Percentiles rank a stretch among this genome's conserved stretches.
Conservation (phyloP, 1,140 invertebrate species). For the Globodera ellingtonae region DNA sequence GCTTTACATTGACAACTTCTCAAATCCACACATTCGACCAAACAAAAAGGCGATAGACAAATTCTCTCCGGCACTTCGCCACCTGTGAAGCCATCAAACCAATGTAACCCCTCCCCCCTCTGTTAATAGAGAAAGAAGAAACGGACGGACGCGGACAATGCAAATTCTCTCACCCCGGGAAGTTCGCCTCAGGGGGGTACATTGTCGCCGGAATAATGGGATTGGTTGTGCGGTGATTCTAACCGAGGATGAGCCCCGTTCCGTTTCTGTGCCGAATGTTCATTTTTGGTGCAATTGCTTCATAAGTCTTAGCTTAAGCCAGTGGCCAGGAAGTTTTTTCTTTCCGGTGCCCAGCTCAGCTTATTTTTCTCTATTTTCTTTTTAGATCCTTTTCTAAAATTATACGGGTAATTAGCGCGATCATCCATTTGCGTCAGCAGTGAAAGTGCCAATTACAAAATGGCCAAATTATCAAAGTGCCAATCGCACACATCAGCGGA, state of each 20-base stretch:
- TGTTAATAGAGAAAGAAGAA: background rate
- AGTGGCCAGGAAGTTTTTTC: too few species aligned
- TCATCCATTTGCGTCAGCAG: slow-evolving; percentile 3
- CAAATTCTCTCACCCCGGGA: background rate
- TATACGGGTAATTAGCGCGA: background rate
- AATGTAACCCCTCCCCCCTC: background rate
- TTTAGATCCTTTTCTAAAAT: background rate
- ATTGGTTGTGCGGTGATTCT: background rate
- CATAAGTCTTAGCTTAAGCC: too few species aligned
- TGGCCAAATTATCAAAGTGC: background rate
- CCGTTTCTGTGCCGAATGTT: background rate
- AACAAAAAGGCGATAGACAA: too few species aligned
- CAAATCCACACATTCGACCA: too few species aligned
- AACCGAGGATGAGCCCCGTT: background rate
- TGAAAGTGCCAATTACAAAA: slow-evolving; percentile 13
- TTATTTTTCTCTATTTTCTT: background rate
- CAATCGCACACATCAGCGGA: background rate
- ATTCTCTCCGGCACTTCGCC: background rate
- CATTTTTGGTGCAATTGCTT: background rate
- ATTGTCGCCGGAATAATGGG: slow-evolving; percentile 12
- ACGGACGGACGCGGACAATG: background rate
- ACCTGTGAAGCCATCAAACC: background rate
- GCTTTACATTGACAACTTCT: background rate
- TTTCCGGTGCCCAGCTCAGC: background rate
- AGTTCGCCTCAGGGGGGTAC: background rate